Evolutionary conservation across 2,797 vertebrate species (phyloP), one percentile per base, ranked within the genome.

Genomic region (Alcedo atthis): DNA sequence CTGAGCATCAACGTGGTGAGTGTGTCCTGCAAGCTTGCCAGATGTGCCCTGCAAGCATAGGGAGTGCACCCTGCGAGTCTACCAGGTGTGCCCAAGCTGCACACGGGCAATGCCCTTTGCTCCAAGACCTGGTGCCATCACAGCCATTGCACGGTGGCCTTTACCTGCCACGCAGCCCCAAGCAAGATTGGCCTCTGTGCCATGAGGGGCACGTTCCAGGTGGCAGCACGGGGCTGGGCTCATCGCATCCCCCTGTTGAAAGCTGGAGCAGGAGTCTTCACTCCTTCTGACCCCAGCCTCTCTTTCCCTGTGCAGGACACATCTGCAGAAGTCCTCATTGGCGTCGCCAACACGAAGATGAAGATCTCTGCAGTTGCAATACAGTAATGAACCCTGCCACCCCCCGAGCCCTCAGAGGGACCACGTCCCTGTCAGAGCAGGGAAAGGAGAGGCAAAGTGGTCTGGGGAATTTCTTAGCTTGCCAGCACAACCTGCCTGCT

Each of bases 131-230:
- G 5, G 12, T 40, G n/a, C 8, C 2, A 1, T 1, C 2, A 30
- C 45, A 64, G 49, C 51, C 14, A 0, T 12, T 2, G 5, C 79
- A 13, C 12, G 35, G 19, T 15, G 37, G 54, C 82, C 64, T 15
- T 30, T 28, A 16, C 7, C 75, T 68, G 35, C 5, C 55, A 0
- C 37, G 6, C 0, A 0, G 28, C 4, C 21, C 40, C 5, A 2
- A 7, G 64, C 21, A 16, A 14, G 0, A 0, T 26, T 32, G 12
- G 17, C 35, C 69, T 11, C 0, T 0, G 0, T 4, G 62, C 5
- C 1, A 1, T 2, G 24, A 55, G 63, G 37, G 61, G 54, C 19
- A 1, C 9, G 0, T 0, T 0, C 3, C 40, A 15, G 57, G 33
- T 4, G 53, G 73, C 73, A 62, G 61, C 63, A 9, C 32, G 0